phyloP scores from a whole-genome alignment of 2,797 vertebrate genomes.

The Lepus oiostolus region DNA sequence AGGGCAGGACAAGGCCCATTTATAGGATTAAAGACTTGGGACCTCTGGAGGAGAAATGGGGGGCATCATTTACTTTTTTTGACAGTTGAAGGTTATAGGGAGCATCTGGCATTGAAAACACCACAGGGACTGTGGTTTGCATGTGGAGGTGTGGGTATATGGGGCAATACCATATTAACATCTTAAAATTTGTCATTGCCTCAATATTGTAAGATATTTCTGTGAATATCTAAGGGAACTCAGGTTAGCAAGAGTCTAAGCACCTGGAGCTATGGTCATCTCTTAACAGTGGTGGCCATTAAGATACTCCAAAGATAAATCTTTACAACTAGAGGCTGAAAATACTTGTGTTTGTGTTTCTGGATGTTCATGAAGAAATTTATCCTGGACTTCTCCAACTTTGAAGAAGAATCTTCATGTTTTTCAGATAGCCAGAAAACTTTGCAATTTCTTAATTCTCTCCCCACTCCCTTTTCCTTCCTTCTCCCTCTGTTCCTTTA shows the following conservation, averaged over 20 bases:
- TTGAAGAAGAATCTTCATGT: background rate
- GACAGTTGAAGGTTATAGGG: background rate
- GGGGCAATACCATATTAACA: background rate
- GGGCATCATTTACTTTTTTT: background rate
- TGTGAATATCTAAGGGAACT: background rate
- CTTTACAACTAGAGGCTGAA: background rate
- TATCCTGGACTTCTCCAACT: conserved; percentile 12
- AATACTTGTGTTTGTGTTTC: background rate
- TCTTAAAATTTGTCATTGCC: conserved; percentile 20
- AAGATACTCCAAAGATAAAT: background rate
- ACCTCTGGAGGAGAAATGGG: background rate
- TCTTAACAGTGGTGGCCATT: conserved; percentile 13
- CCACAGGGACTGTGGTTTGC: background rate
- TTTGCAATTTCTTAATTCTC: background rate
- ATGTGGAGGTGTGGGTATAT: background rate
- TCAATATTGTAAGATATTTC: conserved; percentile 41
- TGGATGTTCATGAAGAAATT: background rate
- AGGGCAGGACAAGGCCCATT: background rate
- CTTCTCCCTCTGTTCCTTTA: background rate
- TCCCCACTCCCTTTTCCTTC: background rate
- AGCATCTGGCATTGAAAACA: background rate
- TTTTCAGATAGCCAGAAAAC: conserved; percentile 12
- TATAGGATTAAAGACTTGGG: conserved; percentile 11
- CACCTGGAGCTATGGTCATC: background rate
- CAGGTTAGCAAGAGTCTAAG: background rate